Base-by-base conservation (phyloP, 2,113 vertebrate species). In the Cyprinodon tularosa region DNA sequence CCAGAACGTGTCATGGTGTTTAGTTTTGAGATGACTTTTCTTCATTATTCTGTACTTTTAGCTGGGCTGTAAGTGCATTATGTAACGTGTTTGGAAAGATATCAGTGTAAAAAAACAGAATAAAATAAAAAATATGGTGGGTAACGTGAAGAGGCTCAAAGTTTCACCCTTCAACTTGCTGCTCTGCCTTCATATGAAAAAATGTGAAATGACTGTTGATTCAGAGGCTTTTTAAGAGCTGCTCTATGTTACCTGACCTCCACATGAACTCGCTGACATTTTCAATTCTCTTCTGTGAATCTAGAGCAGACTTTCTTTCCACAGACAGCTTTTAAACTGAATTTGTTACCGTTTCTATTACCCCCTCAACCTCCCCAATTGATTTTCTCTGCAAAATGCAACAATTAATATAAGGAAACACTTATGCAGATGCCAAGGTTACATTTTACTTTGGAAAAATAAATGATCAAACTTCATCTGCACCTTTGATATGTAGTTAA, bases 241-340 rank as follows among this genome's bases (percentile, higher is more conserved):
- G 60, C 47, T 38, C 38, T 60, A 74, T 68, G 10, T 63, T 69
- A 29, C 36, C 17, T 65, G 76, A 89, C 48, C 76, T 57, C 0
- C 12, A 59, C 48, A 8, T 83, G 76, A 85, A 84, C 78, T 62
- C 20, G 0, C 12, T 39, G 66, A 68, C 78, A 60, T 65, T 69
- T 81, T 64, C 66, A 12, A 67, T 47, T 20, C 50, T 71, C 29
- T 66, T 29, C 60, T 12, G 47, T 53, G 74, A 57, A 65, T 77
- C 59, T 45, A 12, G 40, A 2, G 38, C 62, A 60, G 79, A 53
- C 60, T 14, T 65, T 74, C 67, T 68, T 66, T 69, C 72, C 62
- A 74, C 68, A 47, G 67, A 50, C 62, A 20, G 68, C 66, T 62
- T 83, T 76, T 63, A 68, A 14, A 36, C 66, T 12, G 14, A 60